A percentile compares a stretch with the other conserved stretches of the same genome.
These are phyloP conservation scores for Hirudinaria manillensis DNA, from an alignment of 2,888 invertebrate species.

Conservation along the genomic window DNA sequence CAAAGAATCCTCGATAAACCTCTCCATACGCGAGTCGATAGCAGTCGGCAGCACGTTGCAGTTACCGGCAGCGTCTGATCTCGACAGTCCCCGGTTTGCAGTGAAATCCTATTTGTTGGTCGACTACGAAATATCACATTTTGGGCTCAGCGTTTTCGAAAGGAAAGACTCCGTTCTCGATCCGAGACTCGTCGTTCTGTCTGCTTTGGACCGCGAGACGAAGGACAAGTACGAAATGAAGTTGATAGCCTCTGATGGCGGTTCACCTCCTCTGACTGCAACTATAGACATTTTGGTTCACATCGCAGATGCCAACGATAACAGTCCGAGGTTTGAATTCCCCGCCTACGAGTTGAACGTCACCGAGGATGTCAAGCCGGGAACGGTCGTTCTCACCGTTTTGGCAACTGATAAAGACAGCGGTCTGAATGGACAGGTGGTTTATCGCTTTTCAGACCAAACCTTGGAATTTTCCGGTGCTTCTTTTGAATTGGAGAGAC, in stretches of 20 bases:
- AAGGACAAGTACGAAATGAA: constrained; percentile 58
- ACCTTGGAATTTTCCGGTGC: constrained; percentile 32
- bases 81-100: constrained; percentile 31
- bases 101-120: constrained; percentile 31
- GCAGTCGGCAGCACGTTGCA: constrained; percentile 20
- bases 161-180: constrained; percentile 48
- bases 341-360: constrained; percentile 36
- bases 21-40: constrained; percentile 30
- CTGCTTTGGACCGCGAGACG: constrained; percentile 38
- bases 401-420: constrained; percentile 37
- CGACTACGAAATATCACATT: background rate
- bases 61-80: constrained; percentile 30
- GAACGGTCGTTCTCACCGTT: constrained; percentile 34
- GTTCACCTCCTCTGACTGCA: constrained; percentile 57
- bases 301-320: constrained; percentile 39
- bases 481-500: constrained; percentile 34
- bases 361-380: constrained; percentile 32
- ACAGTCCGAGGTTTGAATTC: constrained; percentile 37
- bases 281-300: constrained; percentile 36
- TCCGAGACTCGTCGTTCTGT: constrained; percentile 36
- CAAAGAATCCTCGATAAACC: constrained; percentile 8
- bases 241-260: constrained; percentile 80
- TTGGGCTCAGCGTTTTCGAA: constrained; percentile 29
- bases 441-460: constrained; percentile 35
- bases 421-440: constrained; percentile 37